Evolutionary conservation across 2,797 vertebrate genomes (phyloP).

Genomic region (Melanitta fusca): DNA sequence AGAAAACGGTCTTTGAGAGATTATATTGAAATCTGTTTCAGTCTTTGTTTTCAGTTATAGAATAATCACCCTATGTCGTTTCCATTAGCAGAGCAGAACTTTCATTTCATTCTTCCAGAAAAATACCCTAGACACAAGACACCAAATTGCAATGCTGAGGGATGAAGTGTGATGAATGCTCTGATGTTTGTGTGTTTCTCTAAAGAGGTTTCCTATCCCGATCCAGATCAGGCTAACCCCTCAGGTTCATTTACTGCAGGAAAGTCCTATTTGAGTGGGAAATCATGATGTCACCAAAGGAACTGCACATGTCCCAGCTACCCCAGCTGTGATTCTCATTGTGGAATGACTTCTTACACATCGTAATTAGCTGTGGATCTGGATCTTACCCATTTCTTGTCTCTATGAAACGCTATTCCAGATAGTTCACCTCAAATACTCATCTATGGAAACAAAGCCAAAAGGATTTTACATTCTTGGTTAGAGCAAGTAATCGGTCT

Average conservation of each 20-base stretch:
- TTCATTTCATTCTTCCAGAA: background rate
- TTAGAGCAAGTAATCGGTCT: background rate
- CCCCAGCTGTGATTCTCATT: background rate
- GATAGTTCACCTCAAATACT: background rate
- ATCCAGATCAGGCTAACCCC: background rate
- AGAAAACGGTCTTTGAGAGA: background rate
- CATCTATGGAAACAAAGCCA: background rate
- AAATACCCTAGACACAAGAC: background rate
- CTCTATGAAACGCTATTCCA: background rate
- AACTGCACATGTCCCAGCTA: background rate
- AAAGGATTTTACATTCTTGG: background rate
- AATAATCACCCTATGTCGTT: background rate
- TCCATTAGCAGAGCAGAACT: background rate
- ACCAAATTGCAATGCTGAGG: background rate
- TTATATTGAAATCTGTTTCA: background rate
- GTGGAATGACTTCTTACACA: background rate
- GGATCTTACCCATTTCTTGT: background rate
- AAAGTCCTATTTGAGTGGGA: fast-evolving
- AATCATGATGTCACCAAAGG: background rate
- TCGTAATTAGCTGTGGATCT: background rate
- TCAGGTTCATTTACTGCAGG: background rate
- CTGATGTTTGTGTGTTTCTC: background rate
- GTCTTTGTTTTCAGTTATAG: background rate
- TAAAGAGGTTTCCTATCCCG: background rate
- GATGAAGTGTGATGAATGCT: background rate